These are phyloP conservation scores for Holotrichia oblita DNA, from an alignment of 1,140 invertebrate genomes.

Conservation along the genomic window DNA sequence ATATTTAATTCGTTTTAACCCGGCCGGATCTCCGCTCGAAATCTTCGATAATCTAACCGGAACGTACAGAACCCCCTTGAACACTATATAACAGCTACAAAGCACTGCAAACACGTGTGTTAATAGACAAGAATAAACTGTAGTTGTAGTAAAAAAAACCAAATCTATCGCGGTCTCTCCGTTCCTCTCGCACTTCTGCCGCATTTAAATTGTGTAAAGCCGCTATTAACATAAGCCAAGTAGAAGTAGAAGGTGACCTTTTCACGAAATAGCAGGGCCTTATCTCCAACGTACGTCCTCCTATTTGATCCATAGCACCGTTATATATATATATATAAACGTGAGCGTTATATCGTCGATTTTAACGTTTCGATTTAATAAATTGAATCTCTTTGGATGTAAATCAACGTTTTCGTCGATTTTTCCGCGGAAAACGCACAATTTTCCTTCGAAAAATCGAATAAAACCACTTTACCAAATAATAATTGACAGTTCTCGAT, in stretches of 20 bases:
- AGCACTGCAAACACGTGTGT: not conserved
- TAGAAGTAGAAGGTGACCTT: conserved; percentile 30
- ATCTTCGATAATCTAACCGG: no score
- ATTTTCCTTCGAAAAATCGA: no score
- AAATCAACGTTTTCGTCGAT: no score
- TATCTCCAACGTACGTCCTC: conserved; percentile 30
- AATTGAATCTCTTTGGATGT: no score
- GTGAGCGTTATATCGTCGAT: no score
- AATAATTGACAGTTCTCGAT: no score
- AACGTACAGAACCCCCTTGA: no score
- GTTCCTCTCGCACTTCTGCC: not conserved
- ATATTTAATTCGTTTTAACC: not conserved
- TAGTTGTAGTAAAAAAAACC: not conserved
- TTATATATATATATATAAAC: not conserved
- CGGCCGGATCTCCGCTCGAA: not conserved
- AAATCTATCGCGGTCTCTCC: not conserved
- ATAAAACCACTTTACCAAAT: no score
- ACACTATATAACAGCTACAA: no score
- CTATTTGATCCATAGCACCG: not conserved
- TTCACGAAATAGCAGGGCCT: not conserved
- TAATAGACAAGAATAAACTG: not conserved
- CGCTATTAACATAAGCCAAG: not conserved
- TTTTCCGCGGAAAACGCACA: no score
- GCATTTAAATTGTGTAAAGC: not conserved
- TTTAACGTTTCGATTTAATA: no score